Evolutionary conservation across 2,113 vertebrate species (phyloP).

Genomic region (Turdus rufiventris): DNA sequence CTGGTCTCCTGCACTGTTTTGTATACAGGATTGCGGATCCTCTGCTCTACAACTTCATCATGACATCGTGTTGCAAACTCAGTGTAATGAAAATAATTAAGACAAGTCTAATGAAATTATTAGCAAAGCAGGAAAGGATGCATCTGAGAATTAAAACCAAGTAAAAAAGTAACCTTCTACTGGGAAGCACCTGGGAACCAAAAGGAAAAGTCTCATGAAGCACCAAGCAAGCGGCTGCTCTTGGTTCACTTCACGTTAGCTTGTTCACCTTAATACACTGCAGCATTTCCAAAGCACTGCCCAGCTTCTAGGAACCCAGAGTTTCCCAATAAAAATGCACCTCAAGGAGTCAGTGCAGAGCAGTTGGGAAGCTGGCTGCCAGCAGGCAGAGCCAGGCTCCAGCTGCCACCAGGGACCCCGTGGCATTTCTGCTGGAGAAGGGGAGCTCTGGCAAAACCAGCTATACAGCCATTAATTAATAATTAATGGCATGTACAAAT

Average conservation of each 20-base stretch:
- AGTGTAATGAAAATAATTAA: not conserved
- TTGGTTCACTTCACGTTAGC: not conserved
- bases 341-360: accelerated
- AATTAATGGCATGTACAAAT: not conserved
- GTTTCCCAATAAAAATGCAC: not conserved
- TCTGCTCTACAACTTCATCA: not conserved
- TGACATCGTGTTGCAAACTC: not conserved
- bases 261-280: not conserved
- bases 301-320: not conserved
- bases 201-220: not conserved
- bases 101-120: not conserved
- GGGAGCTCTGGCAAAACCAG: not conserved
- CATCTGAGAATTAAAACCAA: not conserved
- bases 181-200: not conserved
- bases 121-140: not conserved
- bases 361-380: not conserved
- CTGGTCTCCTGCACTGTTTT: not conserved
- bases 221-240: not conserved
- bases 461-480: not conserved
- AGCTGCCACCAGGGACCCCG: not conserved
- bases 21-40: not conserved
- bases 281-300: not conserved
- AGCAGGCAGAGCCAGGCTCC: not conserved
- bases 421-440: accelerated
- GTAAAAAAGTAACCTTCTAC: not conserved